Evolutionary conservation across 2,888 invertebrate species (phyloP).

Genomic region (Drosophila acutilabella): DNA sequence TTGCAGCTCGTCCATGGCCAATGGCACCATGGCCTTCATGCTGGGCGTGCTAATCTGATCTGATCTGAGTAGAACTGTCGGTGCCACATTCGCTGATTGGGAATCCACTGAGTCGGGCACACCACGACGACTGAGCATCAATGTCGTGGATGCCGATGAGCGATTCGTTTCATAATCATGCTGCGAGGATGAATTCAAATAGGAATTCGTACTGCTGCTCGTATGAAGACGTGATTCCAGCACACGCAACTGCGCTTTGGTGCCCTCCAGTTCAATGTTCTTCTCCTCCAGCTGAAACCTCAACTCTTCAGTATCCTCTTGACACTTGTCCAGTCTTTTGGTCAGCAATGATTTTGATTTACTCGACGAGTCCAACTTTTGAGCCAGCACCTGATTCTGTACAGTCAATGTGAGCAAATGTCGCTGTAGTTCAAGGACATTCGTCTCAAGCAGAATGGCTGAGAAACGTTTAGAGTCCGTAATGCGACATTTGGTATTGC

Average conservation of each 20-base stretch:
- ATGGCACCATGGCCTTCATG: conserved; percentile 87
- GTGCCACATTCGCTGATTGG: conserved; percentile 50
- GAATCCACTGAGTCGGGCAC: conserved; percentile 69
- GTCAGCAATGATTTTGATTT: conserved; percentile 89
- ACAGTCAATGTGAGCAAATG: conserved; percentile 93
- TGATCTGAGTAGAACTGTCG: conserved; percentile 68
- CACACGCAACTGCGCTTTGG: conserved; percentile 90
- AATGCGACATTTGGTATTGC: conserved; percentile 88
- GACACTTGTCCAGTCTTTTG: conserved; percentile 90
- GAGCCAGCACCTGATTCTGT: conserved; percentile 92
- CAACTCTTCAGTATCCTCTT: conserved; percentile 92
- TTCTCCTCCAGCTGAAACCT: conserved; percentile 93
- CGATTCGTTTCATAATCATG: conserved; percentile 83
- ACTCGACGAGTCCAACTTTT: conserved; percentile 89
- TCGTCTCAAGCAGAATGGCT: conserved; percentile 93
- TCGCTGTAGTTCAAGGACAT: conserved; percentile 92
- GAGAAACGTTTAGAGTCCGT: conserved; percentile 91
- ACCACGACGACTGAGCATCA: conserved; percentile 82
- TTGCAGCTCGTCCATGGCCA: conserved; percentile 86
- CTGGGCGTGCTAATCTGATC: conserved; percentile 86
- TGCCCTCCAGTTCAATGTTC: conserved; percentile 93
- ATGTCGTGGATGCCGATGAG: conserved; percentile 81
- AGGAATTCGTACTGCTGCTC: conserved; percentile 85
- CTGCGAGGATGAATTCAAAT: conserved; percentile 82
- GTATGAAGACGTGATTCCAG: conserved; percentile 86